phyloP scores from a whole-genome alignment of 2,797 vertebrate genomes.

The Chaunax sp. region DNA sequence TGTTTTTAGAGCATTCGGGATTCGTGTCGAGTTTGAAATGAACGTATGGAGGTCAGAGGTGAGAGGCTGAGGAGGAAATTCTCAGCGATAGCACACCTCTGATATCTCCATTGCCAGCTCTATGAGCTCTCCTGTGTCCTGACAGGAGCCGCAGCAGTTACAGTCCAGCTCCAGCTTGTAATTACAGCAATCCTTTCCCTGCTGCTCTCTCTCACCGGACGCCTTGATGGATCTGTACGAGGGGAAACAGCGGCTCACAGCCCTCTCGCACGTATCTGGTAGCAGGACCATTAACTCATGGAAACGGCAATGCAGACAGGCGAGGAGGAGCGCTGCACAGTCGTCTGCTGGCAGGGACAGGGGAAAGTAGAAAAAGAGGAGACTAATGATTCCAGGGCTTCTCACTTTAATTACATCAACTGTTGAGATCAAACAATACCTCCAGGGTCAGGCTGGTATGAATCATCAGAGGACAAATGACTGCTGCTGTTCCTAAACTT shows the following conservation, averaged over 20 bases:
- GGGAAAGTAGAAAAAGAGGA: not conserved
- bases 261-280: constrained; percentile 82
- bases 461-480: constrained; percentile 73
- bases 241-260: constrained; percentile 84
- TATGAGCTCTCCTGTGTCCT: constrained; percentile 87
- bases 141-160: constrained; percentile 85
- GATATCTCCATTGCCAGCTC: constrained; percentile 93
- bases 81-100: constrained; percentile 89
- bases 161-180: constrained; percentile 87
- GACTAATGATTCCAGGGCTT: not conserved
- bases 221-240: constrained; percentile 82
- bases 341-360: constrained; percentile 80
- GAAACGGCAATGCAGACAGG: constrained; percentile 91
- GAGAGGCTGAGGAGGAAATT: not conserved
- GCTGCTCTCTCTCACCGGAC: constrained; percentile 66
- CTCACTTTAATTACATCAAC: not conserved
- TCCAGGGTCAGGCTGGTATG: constrained; percentile 83
- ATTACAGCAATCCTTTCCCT: constrained; percentile 79
- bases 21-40: not conserved
- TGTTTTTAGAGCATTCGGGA: constrained; percentile 10
- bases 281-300: constrained; percentile 87
- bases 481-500: constrained; percentile 83
- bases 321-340: constrained; percentile 88
- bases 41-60: constrained; percentile 11
- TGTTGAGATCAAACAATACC: constrained; percentile 78